Evolutionary conservation across 2,113 vertebrate species (phyloP).

Genomic region (Dicerorhinus sumatrensis): DNA sequence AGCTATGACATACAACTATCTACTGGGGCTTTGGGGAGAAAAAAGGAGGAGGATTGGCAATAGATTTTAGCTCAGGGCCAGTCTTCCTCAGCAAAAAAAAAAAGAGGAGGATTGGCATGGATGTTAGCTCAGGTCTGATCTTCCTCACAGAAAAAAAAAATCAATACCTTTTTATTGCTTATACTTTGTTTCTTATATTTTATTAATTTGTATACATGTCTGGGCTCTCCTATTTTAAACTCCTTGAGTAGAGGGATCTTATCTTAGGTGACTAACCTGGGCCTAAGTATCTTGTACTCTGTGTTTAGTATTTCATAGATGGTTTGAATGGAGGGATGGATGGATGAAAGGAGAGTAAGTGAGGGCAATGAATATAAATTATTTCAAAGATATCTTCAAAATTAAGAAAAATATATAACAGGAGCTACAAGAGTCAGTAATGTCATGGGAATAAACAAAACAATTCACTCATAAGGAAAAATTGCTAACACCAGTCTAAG

Average conservation of each 20-base stretch:
- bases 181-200: background rate
- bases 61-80: no score
- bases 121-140: no score
- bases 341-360: constrained; percentile 1
- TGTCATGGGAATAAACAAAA: background rate
- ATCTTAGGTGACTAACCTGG: background rate
- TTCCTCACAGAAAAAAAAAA: background rate
- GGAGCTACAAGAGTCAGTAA: background rate
- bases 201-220: background rate
- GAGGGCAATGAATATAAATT: background rate
- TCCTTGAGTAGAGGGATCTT: background rate
- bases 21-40: no score
- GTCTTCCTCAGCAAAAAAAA: no score
- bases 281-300: background rate
- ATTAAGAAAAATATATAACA: constrained; percentile 44
- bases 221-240: background rate
- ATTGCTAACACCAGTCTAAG: background rate
- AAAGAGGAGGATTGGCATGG: no score
- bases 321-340: background rate
- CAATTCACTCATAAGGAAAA: background rate
- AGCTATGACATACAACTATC: no score
- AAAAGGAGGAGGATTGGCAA: no score
- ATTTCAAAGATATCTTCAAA: background rate
- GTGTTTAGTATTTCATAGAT: background rate
- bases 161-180: background rate